phyloP scores from a whole-genome alignment of 2,888 invertebrate species.

The Operophtera brumata region DNA sequence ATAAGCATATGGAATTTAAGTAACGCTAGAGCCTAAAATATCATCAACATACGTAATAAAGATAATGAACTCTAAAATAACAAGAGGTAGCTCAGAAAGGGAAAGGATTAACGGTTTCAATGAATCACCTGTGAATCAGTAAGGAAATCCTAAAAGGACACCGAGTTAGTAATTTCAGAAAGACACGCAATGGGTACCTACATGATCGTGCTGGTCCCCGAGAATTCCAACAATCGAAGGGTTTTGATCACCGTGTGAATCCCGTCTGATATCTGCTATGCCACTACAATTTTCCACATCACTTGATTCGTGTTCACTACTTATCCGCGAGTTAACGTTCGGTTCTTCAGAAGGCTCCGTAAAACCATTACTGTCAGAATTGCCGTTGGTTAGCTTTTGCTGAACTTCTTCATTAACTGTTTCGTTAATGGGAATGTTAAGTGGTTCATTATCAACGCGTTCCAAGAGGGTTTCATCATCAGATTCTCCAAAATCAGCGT shows the following conservation, averaged over 20 bases:
- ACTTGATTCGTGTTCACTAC: conserved; percentile 43
- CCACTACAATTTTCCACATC: conserved; percentile 45
- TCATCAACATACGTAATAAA: not conserved
- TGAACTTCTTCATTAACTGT: conserved; percentile 57
- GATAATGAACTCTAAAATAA: not conserved
- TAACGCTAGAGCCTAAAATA: not conserved
- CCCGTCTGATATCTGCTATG: conserved; percentile 51
- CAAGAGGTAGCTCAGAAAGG: not conserved
- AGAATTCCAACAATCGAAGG: conserved; percentile 77
- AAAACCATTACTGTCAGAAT: conserved; percentile 34
- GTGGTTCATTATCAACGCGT: conserved; percentile 35
- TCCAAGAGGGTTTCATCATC: conserved; percentile 62
- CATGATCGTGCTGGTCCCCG: conserved; percentile 77
- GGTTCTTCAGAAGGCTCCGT: conserved; percentile 31
- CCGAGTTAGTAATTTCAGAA: conserved; percentile 5
- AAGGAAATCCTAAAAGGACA: conserved; percentile 21
- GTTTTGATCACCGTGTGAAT: conserved; percentile 68
- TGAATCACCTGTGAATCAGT: conserved; percentile 24
- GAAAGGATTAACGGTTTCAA: not conserved
- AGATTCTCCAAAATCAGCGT: conserved; percentile 71
- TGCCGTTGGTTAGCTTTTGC: conserved; percentile 41
- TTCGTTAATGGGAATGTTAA: conserved; percentile 59
- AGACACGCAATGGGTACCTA: conserved; percentile 48
- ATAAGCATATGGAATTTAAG: conserved; percentile 1
- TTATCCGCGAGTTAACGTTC: conserved; percentile 49